Evolutionary conservation across 2,113 vertebrate genomes (phyloP), one percentile per base, ranked within the genome.

Genomic region (Cinclus cinclus): DNA sequence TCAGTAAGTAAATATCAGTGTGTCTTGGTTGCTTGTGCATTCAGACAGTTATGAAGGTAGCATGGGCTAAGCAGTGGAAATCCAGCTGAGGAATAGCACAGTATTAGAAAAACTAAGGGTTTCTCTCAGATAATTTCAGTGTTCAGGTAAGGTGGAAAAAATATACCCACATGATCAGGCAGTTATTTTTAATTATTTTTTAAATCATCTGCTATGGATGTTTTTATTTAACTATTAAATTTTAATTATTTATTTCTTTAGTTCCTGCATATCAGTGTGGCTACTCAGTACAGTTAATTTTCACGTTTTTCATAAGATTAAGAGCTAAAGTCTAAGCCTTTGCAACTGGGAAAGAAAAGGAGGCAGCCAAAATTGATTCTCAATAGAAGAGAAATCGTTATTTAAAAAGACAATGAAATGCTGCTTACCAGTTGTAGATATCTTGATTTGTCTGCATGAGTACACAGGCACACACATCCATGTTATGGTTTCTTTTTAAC

Each of bases 1-100:
- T 58, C 97, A 67, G 99, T 99, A 97, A 98, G 98, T 82, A 69
- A 71, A 77, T 44, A 22, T 11, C 33, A 31, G 11, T 56, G 64
- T 53, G 28, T 6, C 8, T 39, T 81, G 27, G 6, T 47, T 89
- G 35, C 42, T 75, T 55, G 13, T 63, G 23, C 50, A 64, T 58
- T n/a, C 39, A 25, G 47, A 20, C 3, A 6, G 55, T 0, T 0
- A 0, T 24, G 60, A 80, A 82, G 25, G 7, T 24, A 42, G 15
- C 3, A 4, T 8, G 33, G 59, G 20, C 42, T 94, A 35, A 73
- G 46, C 62, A 42, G n/a, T 53, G 18, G n/a, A 68, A 79, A 62
- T 50, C 64, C 27, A 58, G 9, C 15, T 1, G 5, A 79, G 19
- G 4, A 50, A 30, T 27, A 47, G 6, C 25, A 37, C 19, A 19